These are phyloP conservation scores for Baronia brevicornis DNA, from an alignment of 2,888 invertebrate species.

Conservation along the genomic window DNA sequence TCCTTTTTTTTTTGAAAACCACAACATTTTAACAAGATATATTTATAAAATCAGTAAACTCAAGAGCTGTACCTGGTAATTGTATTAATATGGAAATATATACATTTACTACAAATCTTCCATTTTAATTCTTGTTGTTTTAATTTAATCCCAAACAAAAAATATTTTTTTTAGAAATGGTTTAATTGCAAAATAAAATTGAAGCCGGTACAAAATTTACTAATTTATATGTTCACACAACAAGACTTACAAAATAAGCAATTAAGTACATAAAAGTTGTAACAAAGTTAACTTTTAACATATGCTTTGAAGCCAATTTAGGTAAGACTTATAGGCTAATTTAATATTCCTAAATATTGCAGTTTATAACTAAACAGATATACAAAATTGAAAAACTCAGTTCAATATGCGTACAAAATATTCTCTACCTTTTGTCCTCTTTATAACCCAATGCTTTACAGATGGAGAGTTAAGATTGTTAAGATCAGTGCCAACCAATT, in stretches of 20 bases:
- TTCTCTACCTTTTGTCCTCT: no score
- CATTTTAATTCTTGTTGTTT: conserved; percentile 41
- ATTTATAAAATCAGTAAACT: conserved; percentile 67
- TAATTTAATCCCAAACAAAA: conserved; percentile 28
- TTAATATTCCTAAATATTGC: no score
- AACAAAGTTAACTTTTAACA: no score
- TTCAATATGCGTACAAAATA: no score
- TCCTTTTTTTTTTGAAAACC: conserved; percentile 49
- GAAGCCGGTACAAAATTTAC: conserved; percentile 45
- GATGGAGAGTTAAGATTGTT: no score
- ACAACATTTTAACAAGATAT: conserved; percentile 47
- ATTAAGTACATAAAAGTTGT: conserved; percentile 14
- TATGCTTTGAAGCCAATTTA: no score
- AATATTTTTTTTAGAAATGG: conserved; percentile 21
- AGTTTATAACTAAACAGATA: no score
- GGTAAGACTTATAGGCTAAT: no score
- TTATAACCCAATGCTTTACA: no score
- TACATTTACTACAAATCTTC: conserved; percentile 75
- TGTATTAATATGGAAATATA: conserved; percentile 71
- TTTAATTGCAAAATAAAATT: conserved; percentile 58
- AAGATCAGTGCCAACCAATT: no score
- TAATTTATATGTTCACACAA: conserved; percentile 26
- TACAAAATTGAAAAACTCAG: no score
- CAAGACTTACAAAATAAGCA: conserved; percentile 27
- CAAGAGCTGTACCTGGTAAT: conserved; percentile 73